Evolutionary conservation across 2,888 invertebrate genomes (phyloP).

Genomic region (Scelioninae gen. 2): DNA sequence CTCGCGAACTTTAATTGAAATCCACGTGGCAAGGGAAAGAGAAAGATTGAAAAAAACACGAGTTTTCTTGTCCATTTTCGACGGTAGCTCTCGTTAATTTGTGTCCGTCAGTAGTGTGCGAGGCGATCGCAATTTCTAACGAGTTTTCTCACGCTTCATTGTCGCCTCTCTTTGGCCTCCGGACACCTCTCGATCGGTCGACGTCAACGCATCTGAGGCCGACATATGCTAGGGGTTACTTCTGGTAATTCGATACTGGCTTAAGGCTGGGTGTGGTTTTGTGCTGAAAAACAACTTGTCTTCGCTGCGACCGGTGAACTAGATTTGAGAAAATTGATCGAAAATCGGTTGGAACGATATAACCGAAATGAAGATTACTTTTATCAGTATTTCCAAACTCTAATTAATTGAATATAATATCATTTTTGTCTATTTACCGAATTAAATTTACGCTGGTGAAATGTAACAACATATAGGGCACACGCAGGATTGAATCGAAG

Average conservation of each 20-base stretch:
- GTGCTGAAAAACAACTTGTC: conserved; percentile 63
- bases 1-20: too few species aligned
- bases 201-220: conserved; percentile 46
- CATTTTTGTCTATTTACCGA: too few species aligned
- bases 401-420: too few species aligned
- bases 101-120: conserved; percentile 11
- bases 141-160: conserved; percentile 49
- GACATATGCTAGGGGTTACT: conserved; percentile 56
- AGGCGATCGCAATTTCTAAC: conserved; percentile 33
- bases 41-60: not conserved
- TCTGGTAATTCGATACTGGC: conserved; percentile 68
- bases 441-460: too few species aligned
- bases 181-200: conserved; percentile 33
- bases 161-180: conserved; percentile 37
- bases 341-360: too few species aligned
- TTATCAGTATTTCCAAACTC: too few species aligned
- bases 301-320: conserved; percentile 19
- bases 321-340: too few species aligned
- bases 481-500: too few species aligned
- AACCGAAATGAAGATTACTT: too few species aligned
- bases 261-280: conserved; percentile 61
- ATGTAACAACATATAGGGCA: too few species aligned
- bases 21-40: too few species aligned
- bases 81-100: conserved; percentile 28
- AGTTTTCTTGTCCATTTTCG: conserved; percentile 6